Evolutionary conservation across 2,113 vertebrate genomes (phyloP).

Genomic region (Myrmophylax atrothorax): DNA sequence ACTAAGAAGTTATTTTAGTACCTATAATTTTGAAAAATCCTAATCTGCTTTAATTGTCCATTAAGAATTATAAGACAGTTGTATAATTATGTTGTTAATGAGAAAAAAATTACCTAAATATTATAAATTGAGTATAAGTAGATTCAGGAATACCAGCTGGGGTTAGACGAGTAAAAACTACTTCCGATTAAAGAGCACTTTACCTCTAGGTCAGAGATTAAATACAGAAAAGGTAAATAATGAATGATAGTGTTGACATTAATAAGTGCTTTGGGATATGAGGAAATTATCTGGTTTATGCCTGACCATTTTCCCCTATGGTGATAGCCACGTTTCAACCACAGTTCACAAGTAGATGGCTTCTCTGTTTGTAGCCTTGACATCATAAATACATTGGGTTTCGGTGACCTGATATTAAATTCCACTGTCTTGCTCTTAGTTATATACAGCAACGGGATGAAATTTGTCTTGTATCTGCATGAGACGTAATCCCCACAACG

Average conservation of each 20-base stretch:
- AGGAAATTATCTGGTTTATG: background rate
- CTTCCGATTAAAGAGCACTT: background rate
- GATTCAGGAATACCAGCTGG: background rate
- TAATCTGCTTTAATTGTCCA: conserved; percentile 12
- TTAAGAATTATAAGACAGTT: background rate
- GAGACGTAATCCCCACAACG: background rate
- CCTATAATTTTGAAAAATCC: background rate
- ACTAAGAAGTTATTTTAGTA: background rate
- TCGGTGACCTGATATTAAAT: background rate
- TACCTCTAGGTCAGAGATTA: background rate
- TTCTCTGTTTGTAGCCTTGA: background rate
- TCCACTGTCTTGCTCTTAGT: background rate
- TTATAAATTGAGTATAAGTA: background rate
- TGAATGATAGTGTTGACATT: background rate
- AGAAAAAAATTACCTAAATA: conserved; percentile 18
- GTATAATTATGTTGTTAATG: background rate
- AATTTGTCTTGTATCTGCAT: background rate
- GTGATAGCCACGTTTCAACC: background rate
- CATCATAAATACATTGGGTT: background rate
- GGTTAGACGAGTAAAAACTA: background rate
- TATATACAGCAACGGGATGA: background rate
- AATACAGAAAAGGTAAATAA: conserved; percentile 18
- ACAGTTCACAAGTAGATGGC: background rate
- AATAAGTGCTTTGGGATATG: background rate
- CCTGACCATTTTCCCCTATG: background rate